Conservation (phyloP, 1,140 invertebrate species). For the Diorhabda elongata region DNA sequence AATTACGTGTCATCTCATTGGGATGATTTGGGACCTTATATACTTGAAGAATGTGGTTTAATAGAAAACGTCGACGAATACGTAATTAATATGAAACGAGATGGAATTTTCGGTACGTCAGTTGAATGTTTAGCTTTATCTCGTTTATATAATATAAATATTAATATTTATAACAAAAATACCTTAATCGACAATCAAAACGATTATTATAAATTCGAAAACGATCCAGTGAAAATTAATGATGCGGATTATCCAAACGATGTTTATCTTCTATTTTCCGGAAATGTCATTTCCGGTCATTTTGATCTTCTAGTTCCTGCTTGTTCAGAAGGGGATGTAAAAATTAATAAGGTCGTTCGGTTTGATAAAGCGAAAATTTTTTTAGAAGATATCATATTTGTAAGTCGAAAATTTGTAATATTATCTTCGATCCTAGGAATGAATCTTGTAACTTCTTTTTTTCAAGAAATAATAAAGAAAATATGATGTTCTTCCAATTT, state of each 20-base stretch:
- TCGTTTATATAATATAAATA: not conserved
- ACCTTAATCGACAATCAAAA: not conserved
- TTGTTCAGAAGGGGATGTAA: too few species aligned
- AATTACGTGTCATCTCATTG: not conserved
- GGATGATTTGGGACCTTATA: not conserved
- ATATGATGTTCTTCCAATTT: too few species aligned
- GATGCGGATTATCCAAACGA: not conserved
- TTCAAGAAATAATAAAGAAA: too few species aligned
- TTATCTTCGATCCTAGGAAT: too few species aligned
- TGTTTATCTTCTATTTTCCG: not conserved
- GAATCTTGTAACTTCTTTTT: too few species aligned
- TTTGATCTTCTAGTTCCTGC: not conserved
- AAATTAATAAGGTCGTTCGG: too few species aligned
- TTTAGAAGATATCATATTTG: too few species aligned
- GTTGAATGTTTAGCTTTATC: not conserved
- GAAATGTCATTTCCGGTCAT: not conserved
- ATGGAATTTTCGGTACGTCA: not conserved
- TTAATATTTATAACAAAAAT: not conserved
- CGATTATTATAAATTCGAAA: not conserved
- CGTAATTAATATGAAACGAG: not conserved
- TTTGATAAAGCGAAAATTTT: too few species aligned
- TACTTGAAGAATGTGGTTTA: not conserved
- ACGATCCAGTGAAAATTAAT: not conserved
- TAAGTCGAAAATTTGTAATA: too few species aligned
- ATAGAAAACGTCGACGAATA: not conserved